Evolutionary conservation across 2,888 invertebrate species (phyloP).

Genomic region (Aquatica leii): DNA sequence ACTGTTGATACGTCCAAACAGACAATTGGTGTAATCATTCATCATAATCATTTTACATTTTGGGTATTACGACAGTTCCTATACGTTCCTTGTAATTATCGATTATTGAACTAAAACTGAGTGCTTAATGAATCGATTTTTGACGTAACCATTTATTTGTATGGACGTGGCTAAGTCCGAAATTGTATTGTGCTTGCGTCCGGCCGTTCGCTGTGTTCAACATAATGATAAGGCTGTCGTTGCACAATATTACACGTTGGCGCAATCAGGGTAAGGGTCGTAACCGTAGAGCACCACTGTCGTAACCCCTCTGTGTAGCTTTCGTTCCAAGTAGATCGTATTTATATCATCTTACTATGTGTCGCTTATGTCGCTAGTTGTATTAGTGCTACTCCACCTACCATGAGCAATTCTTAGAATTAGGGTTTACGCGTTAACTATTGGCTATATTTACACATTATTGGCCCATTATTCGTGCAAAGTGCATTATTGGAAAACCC

Average conservation of each 20-base stretch:
- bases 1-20: not conserved
- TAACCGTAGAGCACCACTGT: slow-evolving; percentile 58
- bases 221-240: slow-evolving; percentile 56
- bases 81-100: slow-evolving; percentile 9
- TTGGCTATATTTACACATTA: slow-evolving; percentile 38
- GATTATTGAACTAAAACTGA: not conserved
- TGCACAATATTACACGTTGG: slow-evolving; percentile 58
- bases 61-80: slow-evolving; percentile 9
- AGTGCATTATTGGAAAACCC: slow-evolving; percentile 47
- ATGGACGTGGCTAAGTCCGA: not conserved
- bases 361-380: slow-evolving; percentile 55
- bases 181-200: slow-evolving; percentile 3
- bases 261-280: slow-evolving; percentile 61
- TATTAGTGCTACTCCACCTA: slow-evolving; percentile 52
- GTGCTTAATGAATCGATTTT: not conserved
- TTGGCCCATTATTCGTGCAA: slow-evolving; percentile 38
- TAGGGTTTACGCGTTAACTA: slow-evolving; percentile 35
- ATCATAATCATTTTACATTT: not conserved
- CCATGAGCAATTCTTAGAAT: slow-evolving; percentile 48
- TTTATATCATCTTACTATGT: slow-evolving; percentile 51
- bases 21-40: not conserved
- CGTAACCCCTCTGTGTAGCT: slow-evolving; percentile 54
- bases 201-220: slow-evolving; percentile 24
- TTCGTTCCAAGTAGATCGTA: slow-evolving; percentile 54
- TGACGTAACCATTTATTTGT: not conserved